Conservation (phyloP, 2,888 invertebrate genomes). For the Cetonia aurata region DNA sequence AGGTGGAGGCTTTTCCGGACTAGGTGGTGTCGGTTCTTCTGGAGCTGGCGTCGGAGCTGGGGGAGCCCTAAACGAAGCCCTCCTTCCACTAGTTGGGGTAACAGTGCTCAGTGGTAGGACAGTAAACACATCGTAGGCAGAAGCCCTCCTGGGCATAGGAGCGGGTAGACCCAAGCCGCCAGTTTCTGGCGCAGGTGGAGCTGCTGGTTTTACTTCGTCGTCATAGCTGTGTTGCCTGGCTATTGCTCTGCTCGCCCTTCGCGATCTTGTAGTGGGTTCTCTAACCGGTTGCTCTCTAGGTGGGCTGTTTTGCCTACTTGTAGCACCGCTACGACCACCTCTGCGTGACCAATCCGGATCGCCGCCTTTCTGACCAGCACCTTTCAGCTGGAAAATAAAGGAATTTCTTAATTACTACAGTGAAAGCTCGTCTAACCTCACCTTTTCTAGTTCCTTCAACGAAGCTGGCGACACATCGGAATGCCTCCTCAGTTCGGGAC, state of each 20-base stretch:
- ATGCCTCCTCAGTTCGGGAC: slow-evolving; percentile 84
- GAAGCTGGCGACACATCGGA: slow-evolving; percentile 91
- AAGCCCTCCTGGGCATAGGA: slow-evolving; percentile 83
- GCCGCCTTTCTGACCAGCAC: slow-evolving; percentile 71
- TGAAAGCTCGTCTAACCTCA: slow-evolving; percentile 63
- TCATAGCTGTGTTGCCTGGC: slow-evolving; percentile 87
- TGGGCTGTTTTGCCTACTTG: slow-evolving; percentile 73
- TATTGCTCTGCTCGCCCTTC: slow-evolving; percentile 72
- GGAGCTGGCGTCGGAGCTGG: slow-evolving; percentile 60
- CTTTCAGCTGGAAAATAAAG: slow-evolving; percentile 72
- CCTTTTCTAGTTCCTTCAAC: slow-evolving; percentile 90
- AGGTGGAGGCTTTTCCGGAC: slow-evolving; percentile 68
- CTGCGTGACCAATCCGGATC: slow-evolving; percentile 72
- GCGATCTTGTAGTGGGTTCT: slow-evolving; percentile 65
- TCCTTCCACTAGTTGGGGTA: slow-evolving; percentile 60
- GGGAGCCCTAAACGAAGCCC: slow-evolving; percentile 74
- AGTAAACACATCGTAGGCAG: slow-evolving; percentile 87
- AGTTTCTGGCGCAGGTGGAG: slow-evolving; percentile 55
- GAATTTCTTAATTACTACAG: no score
- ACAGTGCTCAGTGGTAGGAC: slow-evolving; percentile 72
- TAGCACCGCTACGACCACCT: slow-evolving; percentile 72
- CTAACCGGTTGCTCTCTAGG: slow-evolving; percentile 66
- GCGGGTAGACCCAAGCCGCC: slow-evolving; percentile 77
- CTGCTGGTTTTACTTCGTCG: slow-evolving; percentile 72
- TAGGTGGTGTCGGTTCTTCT: slow-evolving; percentile 70